Percentiles rank a stretch among this genome's conserved stretches.
phyloP scores from a whole-genome alignment of 2,113 vertebrate species.

The Lonchura striata region DNA sequence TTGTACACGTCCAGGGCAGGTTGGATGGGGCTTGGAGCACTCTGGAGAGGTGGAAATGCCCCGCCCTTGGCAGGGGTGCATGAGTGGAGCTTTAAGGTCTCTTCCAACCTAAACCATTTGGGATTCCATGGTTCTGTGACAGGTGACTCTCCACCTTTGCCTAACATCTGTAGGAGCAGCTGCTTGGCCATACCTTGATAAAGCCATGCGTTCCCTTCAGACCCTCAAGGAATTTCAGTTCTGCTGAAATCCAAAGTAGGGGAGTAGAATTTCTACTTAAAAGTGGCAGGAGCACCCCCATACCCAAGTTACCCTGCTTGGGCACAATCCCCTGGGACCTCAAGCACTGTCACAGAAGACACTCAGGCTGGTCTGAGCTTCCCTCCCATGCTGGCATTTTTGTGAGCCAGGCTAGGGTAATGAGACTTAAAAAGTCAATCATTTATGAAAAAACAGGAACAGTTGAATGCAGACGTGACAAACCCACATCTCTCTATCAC shows the following conservation, averaged over 20 bases:
- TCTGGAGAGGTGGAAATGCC: background rate
- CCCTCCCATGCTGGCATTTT: background rate
- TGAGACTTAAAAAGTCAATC: background rate
- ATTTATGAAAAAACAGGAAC: background rate
- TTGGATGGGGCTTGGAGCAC: background rate
- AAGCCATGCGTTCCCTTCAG: background rate
- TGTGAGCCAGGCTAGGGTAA: background rate
- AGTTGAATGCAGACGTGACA: background rate
- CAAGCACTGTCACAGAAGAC: background rate
- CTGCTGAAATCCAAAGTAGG: background rate
- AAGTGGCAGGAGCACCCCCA: background rate
- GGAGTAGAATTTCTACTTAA: background rate
- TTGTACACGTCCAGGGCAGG: fast-evolving
- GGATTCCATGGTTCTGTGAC: background rate
- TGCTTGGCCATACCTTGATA: background rate
- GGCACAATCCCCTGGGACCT: background rate
- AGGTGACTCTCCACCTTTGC: background rate
- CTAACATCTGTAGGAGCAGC: background rate
- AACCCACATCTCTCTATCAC: background rate
- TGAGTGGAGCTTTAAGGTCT: background rate
- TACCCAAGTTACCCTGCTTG: background rate
- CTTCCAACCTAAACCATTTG: background rate
- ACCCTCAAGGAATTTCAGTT: background rate
- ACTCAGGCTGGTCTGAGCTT: background rate
- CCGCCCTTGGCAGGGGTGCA: background rate